Base-by-base conservation (phyloP, 2,113 vertebrate species). In the Sinocyclocheilus rhinocerous region DNA sequence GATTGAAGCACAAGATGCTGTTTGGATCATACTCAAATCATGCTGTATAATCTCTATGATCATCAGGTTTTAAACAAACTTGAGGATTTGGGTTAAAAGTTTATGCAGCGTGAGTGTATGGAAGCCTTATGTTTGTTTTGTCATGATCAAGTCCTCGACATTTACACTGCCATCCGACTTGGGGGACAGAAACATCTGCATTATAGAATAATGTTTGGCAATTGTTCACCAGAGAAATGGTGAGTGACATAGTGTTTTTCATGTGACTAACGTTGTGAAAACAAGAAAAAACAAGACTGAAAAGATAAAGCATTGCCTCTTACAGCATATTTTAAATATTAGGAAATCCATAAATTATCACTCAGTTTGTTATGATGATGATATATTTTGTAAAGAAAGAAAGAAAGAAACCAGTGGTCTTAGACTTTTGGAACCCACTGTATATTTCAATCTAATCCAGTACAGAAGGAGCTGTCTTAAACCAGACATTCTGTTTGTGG, bases 381-480 rank as follows among this genome's bases (percentile, higher is more conserved):
- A 39, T 20, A 16, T 8, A 20, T 22, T 70, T 20, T 20, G 8
- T 4, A 16, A 50, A 50, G 48, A 50, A 50, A 10, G 3, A 70
- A 10, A 45, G 12, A n/a, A 12, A 1, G 0, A 11, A 9, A 39
- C 9, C 4, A 22, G 3, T 59, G 20, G 33, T 72, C 33, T 72
- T 3, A 39, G 69, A 39, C 33, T 39, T 72, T 72, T 42, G 69
- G 18, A 42, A 10, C 20, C 4, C 10, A 42, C 36, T 42, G 36
- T n/a, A 72, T n/a, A n/a, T 12, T 72, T n/a, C 9, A 72, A 55
- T 29, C 45, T n/a, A 39, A 59, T 59, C 29, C 22, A 65, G 61
- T 67, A n/a, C 52, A 63, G 79, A 81, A 45, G 16, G 42, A 48
- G 7, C 79, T 67, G n/a, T 50, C n/a, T 79, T 59, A n/a, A 42